A percentile compares a stretch with the other conserved stretches of the same genome.
These are phyloP conservation scores for Eurytemora carolleeae DNA, from an alignment of 1,140 invertebrate species.

Conservation along the genomic window DNA sequence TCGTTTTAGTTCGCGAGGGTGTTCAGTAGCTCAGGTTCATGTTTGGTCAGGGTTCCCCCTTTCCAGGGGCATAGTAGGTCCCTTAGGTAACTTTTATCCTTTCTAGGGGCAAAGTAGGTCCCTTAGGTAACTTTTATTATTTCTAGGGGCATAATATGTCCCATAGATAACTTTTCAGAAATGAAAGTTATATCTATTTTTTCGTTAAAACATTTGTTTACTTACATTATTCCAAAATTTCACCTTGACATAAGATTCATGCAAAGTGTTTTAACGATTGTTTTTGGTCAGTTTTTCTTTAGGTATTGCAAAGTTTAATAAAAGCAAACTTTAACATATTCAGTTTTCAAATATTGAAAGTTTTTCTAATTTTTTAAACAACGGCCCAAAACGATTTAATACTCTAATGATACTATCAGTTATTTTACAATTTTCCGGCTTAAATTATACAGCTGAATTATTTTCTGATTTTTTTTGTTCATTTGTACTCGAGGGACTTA, in stretches of 20 bases:
- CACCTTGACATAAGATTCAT: neutral
- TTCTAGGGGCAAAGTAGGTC: neutral
- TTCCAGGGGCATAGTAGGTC: neutral
- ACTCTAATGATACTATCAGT: too few relatives aligned
- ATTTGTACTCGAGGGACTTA: too few relatives aligned
- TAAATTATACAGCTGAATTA: too few relatives aligned
- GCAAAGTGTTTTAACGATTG: too few relatives aligned
- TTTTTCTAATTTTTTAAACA: too few relatives aligned
- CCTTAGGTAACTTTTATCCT: neutral
- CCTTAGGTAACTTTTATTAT: neutral
- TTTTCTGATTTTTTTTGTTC: too few relatives aligned
- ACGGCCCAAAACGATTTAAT: too few relatives aligned
- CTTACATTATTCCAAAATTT: neutral
- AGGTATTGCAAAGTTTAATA: too few relatives aligned
- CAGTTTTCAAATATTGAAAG: too few relatives aligned
- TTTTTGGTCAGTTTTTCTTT: too few relatives aligned
- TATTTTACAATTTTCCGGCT: too few relatives aligned
- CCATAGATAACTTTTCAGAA: neutral
- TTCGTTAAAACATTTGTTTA: neutral
- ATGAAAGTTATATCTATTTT: neutral
- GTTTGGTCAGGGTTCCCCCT: neutral
- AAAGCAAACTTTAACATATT: too few relatives aligned
- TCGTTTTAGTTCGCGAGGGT: neutral
- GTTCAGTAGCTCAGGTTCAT: neutral
- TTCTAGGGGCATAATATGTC: neutral